phyloP scores from a whole-genome alignment of 1,140 invertebrate species.

The Artemia franciscana region DNA sequence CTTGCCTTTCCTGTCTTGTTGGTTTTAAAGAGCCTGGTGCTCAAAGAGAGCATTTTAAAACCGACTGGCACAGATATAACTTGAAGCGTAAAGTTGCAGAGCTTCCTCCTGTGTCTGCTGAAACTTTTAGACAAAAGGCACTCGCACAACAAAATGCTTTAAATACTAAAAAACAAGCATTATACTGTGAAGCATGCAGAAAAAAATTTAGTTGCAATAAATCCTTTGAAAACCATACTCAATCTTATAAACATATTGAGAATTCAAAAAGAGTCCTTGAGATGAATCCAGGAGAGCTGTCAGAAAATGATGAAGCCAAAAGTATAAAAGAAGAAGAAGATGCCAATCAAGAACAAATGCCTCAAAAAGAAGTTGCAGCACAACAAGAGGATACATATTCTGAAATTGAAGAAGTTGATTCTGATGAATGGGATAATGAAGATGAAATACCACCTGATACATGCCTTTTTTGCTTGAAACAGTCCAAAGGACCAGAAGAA shows the following conservation, averaged over 20 bases:
- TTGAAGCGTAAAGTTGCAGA: slow-evolving; percentile 78
- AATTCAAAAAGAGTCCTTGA: too few species aligned
- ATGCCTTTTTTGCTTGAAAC: slow-evolving; percentile 72
- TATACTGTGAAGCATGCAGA: slow-evolving; percentile 49
- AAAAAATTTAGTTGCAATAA: slow-evolving; percentile 65
- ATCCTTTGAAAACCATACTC: slow-evolving; percentile 66
- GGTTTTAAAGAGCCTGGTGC: slow-evolving; percentile 50
- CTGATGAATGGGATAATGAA: slow-evolving; percentile 45
- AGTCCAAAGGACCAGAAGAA: slow-evolving; percentile 43
- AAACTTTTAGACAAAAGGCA: slow-evolving; percentile 53
- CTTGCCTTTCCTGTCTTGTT: slow-evolving; percentile 76
- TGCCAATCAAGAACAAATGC: too few species aligned
- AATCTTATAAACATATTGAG: slow-evolving; percentile 80
- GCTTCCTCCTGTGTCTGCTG: slow-evolving; percentile 51
- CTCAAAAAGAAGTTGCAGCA: too few species aligned
- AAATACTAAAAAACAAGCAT: slow-evolving; percentile 24
- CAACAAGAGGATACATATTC: slow-evolving; percentile 14
- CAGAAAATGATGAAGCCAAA: too few species aligned
- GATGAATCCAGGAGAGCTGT: slow-evolving; percentile 1
- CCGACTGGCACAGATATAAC: slow-evolving; percentile 92
- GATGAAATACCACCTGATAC: slow-evolving; percentile 38
- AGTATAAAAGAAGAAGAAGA: slow-evolving; percentile 7
- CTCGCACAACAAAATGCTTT: slow-evolving; percentile 30
- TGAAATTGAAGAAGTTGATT: slow-evolving; percentile 26
- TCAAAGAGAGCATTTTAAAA: slow-evolving; percentile 73